Base-by-base conservation (phyloP, 2,888 invertebrate species). In the Pseudococcus longispinus region DNA sequence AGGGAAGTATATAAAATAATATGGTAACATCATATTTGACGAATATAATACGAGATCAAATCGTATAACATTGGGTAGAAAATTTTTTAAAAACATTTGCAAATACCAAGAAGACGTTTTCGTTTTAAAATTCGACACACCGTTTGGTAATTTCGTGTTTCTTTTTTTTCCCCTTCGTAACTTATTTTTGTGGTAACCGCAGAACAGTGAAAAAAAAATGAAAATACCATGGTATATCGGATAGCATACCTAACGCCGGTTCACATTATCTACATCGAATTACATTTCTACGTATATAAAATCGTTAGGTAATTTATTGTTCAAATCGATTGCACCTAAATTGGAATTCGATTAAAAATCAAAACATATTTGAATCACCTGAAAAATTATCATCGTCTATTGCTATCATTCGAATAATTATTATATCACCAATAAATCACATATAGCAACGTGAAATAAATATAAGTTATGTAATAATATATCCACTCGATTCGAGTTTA, bases 311-410 rank as follows among this genome's bases (percentile, higher is more conserved):
- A 51, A 60, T 60, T 20, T 23, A 60, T 60, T 60, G 5, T 23
- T 37, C 23, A 60, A 60, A 60, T 60, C 60, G 60, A 60, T 2
- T 23, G 23, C 23, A 60, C 23, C 60, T 60, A 60, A 18, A 15
- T 20, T n/a, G n/a, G 23, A 23, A 23, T 23, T 23, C 9, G 20
- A 6, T 60, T 11, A 23, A 23, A 15, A 70, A 70, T 70, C 26
- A 70, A 29, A 23, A 65, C 18, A 26, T 26, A n/a, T 60, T 26
- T 18, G 13, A 65, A 70, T 70, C 70, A 70, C 70, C 70, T 70
- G 70, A 70, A 70, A 70, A 70, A 70, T 70, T 70, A 70, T 70
- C 70, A 70, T 70, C 70, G 70, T 70, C 70, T 70, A 70, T 70
- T 70, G 70, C 70, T 70, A 70, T 70, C 29, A 70, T 70, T 70